Evolutionary conservation across 2,888 invertebrate species (phyloP).

Genomic region (Amiota minor): DNA sequence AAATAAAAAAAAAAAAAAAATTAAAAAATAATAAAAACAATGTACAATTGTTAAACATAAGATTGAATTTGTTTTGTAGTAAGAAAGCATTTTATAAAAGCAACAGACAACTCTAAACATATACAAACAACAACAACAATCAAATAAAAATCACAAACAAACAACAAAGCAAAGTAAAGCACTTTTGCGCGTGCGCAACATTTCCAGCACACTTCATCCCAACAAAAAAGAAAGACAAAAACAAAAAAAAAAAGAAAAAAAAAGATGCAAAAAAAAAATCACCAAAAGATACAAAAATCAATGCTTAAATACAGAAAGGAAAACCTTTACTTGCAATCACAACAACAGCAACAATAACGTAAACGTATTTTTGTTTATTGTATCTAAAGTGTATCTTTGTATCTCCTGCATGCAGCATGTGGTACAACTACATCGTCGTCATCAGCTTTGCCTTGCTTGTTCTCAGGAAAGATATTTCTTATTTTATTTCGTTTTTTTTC

Average conservation of each 20-base stretch:
- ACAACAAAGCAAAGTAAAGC: neutral
- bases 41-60: slow-evolving; percentile 41
- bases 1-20: neutral
- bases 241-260: neutral
- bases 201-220: slow-evolving; percentile 10
- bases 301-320: neutral
- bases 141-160: neutral
- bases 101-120: neutral
- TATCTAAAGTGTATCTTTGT: neutral
- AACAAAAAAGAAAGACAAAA: too few species aligned
- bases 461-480: slow-evolving; percentile 34
- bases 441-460: neutral
- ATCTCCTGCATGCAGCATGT: slow-evolving; percentile 1
- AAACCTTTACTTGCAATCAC: neutral
- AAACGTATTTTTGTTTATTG: too few species aligned
- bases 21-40: slow-evolving; percentile 18
- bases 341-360: neutral
- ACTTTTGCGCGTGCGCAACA: slow-evolving; percentile 15
- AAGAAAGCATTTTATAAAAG: neutral
- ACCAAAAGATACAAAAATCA: neutral
- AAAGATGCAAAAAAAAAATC: neutral
- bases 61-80: slow-evolving; percentile 33
- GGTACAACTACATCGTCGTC: neutral
- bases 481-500: slow-evolving; percentile 39
- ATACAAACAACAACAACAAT: slow-evolving; percentile 3